phyloP scores from a whole-genome alignment of 2,888 invertebrate species.

The Melangyna quadrimaculata region DNA sequence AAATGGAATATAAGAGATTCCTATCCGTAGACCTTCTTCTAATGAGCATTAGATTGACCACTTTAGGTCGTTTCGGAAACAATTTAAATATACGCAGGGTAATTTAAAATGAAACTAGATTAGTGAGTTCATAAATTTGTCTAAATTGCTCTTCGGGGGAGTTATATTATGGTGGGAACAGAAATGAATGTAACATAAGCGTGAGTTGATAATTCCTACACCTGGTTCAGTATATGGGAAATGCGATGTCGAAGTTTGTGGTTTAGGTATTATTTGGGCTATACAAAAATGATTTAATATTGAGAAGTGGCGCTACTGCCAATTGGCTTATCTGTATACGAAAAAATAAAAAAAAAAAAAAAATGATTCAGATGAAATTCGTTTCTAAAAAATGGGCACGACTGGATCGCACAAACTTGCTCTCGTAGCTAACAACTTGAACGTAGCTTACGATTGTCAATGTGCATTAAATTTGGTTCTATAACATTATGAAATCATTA shows the following conservation, averaged over 20 bases:
- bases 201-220: neutral
- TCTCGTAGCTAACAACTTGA: too few relatives aligned
- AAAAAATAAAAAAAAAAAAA: too few relatives aligned
- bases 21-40: constrained; percentile 65
- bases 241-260: neutral
- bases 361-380: too few relatives aligned
- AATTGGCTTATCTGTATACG: too few relatives aligned
- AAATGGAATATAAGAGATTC: constrained; percentile 33
- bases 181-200: neutral
- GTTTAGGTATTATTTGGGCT: too few relatives aligned
- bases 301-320: too few relatives aligned
- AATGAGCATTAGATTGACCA: constrained; percentile 71
- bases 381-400: too few relatives aligned
- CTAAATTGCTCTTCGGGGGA: constrained; percentile 44
- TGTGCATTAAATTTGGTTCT: too few relatives aligned
- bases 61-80: constrained; percentile 62
- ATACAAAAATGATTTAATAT: too few relatives aligned
- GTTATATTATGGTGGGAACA: constrained; percentile 41
- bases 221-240: constrained; percentile 24
- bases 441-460: too few relatives aligned
- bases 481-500: too few relatives aligned
- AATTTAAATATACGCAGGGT: constrained; percentile 54
- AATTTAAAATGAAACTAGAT: constrained; percentile 61
- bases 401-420: too few relatives aligned
- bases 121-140: constrained; percentile 66